Evolutionary conservation across 2,113 vertebrate genomes (phyloP), one percentile per base, ranked within the genome.

Genomic region (Gymnogyps californianus): DNA sequence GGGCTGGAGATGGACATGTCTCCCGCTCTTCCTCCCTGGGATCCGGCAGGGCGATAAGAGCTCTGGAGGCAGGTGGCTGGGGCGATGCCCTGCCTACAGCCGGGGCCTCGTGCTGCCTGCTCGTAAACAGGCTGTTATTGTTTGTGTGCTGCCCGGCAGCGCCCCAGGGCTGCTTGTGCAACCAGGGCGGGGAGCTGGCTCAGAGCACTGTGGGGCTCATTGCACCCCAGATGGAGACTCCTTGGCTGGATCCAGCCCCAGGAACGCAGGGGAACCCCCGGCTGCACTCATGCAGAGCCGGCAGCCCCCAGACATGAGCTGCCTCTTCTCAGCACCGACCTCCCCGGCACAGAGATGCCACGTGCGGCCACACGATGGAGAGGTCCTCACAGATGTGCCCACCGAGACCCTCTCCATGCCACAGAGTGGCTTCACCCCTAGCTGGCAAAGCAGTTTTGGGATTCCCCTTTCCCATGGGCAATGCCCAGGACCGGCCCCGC

Each of bases 151-250:
- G 28, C 25, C 40, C 47, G 18, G 74, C 62, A 82, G 81, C 2
- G 47, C 94, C 87, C 42, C 22, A 1, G 84, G 90, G 88, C 87
- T 3, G 29, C 95, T 96, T 97, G 94, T 92, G 93, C 94, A 95
- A 96, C 6, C 6, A 19, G 93, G 96, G 96, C 18, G 57, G 88
- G 95, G 95, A 95, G 78, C 49, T 87, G 94, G 94, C 87, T 65
- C 64, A 0, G 32, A 42, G 91, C 51, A 12, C 61, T 2, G 36
- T 22, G 54, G 65, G n/a, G 47, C 72, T 91, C 49, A 1, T 16
- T 17, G 16, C 79, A 83, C 34, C 89, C 40, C 62, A n/a, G 25
- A 16, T 29, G 79, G 9, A 57, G 12, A 15, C 54, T 34, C 54
- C 74, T 46, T 1, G 3, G 54, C 11, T 1, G 4, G 11, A 78